Conservation (phyloP, 30 jellyfish, hydroid and myxozoan species). For the Hydra vulgaris region DNA sequence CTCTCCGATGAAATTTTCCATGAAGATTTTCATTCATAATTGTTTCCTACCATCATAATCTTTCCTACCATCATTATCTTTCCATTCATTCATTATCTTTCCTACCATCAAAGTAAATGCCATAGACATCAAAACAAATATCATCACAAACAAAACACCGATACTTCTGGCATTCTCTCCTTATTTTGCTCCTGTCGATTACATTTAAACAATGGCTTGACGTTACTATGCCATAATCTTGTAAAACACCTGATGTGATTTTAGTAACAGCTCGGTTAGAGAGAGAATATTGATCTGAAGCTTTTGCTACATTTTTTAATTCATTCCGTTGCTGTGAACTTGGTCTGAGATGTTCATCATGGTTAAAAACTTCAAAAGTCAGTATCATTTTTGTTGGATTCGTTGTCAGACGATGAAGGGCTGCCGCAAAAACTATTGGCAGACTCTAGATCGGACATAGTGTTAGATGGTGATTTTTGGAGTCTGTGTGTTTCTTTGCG, state of each 20-base stretch:
- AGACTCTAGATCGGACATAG: too few species aligned
- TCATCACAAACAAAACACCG: not conserved
- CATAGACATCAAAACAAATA: not conserved
- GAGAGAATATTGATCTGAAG: not conserved
- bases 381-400: too few species aligned
- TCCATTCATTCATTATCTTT: not conserved
- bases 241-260: not conserved
- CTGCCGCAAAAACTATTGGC: too few species aligned
- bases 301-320: not conserved
- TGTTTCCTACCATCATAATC: too few species aligned
- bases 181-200: not conserved
- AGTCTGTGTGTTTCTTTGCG: not conserved
- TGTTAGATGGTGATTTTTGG: not conserved
- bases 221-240: not conserved
- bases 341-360: not conserved
- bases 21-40: too few species aligned
- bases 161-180: not conserved
- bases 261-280: not conserved
- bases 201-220: not conserved
- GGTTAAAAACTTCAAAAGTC: too few species aligned
- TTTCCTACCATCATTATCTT: not conserved
- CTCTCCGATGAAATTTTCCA: not conserved
- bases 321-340: too few species aligned
- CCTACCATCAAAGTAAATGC: not conserved
- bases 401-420: too few species aligned